phyloP scores from a whole-genome alignment of 1,140 invertebrate genomes.

The Rhynchophorus ferrugineus region DNA sequence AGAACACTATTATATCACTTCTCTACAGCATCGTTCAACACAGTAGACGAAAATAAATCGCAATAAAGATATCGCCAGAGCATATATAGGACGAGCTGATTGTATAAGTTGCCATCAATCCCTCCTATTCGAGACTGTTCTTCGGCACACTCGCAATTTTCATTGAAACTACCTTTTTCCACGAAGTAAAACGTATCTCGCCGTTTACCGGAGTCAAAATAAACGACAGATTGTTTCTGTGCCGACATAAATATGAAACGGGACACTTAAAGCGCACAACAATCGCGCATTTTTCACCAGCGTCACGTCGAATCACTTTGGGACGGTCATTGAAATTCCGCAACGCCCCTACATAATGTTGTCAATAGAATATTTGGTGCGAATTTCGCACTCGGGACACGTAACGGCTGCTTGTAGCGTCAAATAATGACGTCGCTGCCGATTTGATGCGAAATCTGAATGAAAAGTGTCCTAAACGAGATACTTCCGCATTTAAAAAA shows the following conservation, averaged over 20 bases:
- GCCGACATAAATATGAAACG: slow-evolving; percentile 4
- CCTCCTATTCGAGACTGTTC: too few relatives aligned
- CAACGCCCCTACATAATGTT: slow-evolving; percentile 32
- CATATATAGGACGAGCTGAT: too few relatives aligned
- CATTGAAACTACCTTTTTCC: too few relatives aligned
- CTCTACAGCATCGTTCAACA: too few relatives aligned
- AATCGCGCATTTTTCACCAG: slow-evolving; percentile 10
- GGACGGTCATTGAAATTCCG: slow-evolving; percentile 33
- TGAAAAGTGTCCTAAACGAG: slow-evolving; percentile 37
- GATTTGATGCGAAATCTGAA: slow-evolving; percentile 37
- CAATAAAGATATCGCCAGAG: too few relatives aligned
- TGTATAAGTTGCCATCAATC: too few relatives aligned
- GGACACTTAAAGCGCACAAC: background rate
- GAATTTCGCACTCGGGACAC: slow-evolving; percentile 32
- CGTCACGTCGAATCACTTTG: slow-evolving; percentile 10
- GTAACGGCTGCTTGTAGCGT: slow-evolving; percentile 36
- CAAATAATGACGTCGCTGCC: slow-evolving; percentile 29
- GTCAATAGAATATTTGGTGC: slow-evolving; percentile 41
- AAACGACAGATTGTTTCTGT: too few relatives aligned
- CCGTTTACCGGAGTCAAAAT: too few relatives aligned
- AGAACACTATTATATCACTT: too few relatives aligned
- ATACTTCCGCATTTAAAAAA: slow-evolving; percentile 28
- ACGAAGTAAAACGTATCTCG: too few relatives aligned
- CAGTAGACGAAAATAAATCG: too few relatives aligned
- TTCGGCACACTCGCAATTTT: too few relatives aligned